Evolutionary conservation across 1,140 invertebrate species (phyloP).

Genomic region (Heliconius hewitsoni): DNA sequence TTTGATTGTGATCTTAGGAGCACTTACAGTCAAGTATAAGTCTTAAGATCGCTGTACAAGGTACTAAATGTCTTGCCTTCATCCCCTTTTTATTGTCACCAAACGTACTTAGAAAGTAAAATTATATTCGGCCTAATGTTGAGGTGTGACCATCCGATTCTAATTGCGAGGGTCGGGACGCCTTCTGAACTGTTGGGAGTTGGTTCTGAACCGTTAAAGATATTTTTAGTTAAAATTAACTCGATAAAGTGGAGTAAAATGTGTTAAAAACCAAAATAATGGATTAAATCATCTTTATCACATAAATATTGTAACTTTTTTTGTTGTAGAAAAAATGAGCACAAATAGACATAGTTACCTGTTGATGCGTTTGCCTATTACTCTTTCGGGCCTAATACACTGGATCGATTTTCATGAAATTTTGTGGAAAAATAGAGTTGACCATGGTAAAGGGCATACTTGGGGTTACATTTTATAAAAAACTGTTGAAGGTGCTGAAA

Average conservation of each 20-base stretch:
- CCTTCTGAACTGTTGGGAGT: conserved; percentile 50
- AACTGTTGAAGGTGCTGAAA: too few relatives aligned
- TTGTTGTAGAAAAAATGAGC: too few relatives aligned
- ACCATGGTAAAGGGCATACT: too few relatives aligned
- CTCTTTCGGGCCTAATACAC: too few relatives aligned
- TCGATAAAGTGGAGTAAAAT: not conserved
- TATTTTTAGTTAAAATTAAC: conserved; percentile 56
- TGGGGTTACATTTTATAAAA: too few relatives aligned
- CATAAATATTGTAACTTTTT: too few relatives aligned
- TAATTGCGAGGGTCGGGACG: conserved; percentile 71
- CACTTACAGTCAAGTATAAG: conserved; percentile 40
- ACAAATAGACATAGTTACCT: too few relatives aligned
- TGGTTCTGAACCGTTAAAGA: conserved; percentile 67
- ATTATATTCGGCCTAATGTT: conserved; percentile 73
- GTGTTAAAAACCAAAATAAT: not conserved
- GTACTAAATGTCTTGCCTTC: conserved; percentile 39
- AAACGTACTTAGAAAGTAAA: conserved; percentile 79
- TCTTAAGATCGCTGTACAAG: conserved; percentile 47
- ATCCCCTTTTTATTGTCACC: conserved; percentile 69
- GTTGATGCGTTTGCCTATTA: too few relatives aligned
- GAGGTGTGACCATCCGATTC: conserved; percentile 77
- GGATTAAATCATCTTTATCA: not conserved
- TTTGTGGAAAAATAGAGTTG: too few relatives aligned
- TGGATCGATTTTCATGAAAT: too few relatives aligned
- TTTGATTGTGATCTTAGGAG: conserved; percentile 72